These are phyloP conservation scores for Mycalesis mineus DNA, from an alignment of 2,888 invertebrate genomes.

Conservation along the genomic window DNA sequence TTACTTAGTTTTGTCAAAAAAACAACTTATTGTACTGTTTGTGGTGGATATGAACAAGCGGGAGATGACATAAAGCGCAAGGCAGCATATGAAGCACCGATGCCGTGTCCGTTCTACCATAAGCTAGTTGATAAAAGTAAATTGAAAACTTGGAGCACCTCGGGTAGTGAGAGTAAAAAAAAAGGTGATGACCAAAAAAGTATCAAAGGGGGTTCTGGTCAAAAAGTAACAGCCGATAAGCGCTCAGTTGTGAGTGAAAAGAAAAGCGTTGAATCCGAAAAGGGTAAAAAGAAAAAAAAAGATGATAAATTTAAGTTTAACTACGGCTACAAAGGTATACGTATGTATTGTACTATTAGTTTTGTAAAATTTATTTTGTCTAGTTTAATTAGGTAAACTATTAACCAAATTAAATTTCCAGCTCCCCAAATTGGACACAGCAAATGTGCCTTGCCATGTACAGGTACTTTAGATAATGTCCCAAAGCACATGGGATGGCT, in stretches of 20 bases:
- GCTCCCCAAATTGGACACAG: constrained; percentile 70
- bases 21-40: constrained; percentile 61
- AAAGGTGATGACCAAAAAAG: constrained; percentile 37
- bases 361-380: background rate
- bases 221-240: constrained; percentile 36
- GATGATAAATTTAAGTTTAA: constrained; percentile 66
- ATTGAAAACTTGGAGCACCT: constrained; percentile 45
- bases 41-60: constrained; percentile 58
- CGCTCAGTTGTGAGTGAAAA: constrained; percentile 29
- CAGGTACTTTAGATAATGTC: constrained; percentile 50
- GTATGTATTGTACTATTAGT: constrained; percentile 51
- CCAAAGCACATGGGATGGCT: constrained; percentile 74
- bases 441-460: constrained; percentile 55
- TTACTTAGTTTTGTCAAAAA: constrained; percentile 57
- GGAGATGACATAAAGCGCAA: constrained; percentile 50
- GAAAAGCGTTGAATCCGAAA: constrained; percentile 53
- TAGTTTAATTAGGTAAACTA: background rate
- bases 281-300: constrained; percentile 49
- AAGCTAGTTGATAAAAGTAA: constrained; percentile 55
- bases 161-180: constrained; percentile 54
- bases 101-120: constrained; percentile 64
- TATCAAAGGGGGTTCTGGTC: constrained; percentile 34
- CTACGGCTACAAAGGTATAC: constrained; percentile 72
- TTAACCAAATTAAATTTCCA: constrained; percentile 35
- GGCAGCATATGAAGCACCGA: constrained; percentile 40